A percentile compares a stretch with the other conserved stretches of the same genome.
Conservation (phyloP, 2,113 vertebrate species). For the Trogon melanurus region DNA sequence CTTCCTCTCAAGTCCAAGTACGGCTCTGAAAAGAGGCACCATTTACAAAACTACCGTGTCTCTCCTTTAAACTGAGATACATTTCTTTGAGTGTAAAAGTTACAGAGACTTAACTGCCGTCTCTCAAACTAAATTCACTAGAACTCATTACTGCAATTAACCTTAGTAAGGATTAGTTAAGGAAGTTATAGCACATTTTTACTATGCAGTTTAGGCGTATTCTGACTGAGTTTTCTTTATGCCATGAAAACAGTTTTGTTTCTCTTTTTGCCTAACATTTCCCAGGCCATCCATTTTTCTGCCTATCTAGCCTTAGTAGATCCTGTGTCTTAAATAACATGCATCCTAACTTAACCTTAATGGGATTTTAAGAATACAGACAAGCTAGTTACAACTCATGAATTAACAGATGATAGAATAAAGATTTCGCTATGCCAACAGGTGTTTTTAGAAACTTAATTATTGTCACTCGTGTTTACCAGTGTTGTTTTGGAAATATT, state of each 20-base stretch:
- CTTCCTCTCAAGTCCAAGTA: not conserved
- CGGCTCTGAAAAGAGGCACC: not conserved
- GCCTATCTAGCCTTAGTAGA: not conserved
- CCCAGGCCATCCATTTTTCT: not conserved
- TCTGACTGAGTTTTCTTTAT: not conserved
- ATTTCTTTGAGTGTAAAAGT: not conserved
- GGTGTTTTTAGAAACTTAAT: not conserved
- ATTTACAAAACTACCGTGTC: not conserved
- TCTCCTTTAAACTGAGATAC: not conserved
- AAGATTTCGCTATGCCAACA: not conserved
- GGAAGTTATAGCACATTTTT: not conserved
- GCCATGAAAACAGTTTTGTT: not conserved
- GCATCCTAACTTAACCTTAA: not conserved
- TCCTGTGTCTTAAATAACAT: not conserved
- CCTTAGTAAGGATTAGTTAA: not conserved
- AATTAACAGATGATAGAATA: not conserved
- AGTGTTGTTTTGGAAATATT: not conserved
- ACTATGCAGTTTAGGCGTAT: not conserved
- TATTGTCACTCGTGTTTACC: not conserved
- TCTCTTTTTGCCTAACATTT: not conserved
- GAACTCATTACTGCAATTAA: not conserved
- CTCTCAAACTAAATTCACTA: not conserved
- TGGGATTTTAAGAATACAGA: not conserved
- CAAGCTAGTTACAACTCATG: not conserved
- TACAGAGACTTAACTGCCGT: not conserved